phyloP scores from a whole-genome alignment of 2,888 invertebrate genomes.

The Acleris sparsana region DNA sequence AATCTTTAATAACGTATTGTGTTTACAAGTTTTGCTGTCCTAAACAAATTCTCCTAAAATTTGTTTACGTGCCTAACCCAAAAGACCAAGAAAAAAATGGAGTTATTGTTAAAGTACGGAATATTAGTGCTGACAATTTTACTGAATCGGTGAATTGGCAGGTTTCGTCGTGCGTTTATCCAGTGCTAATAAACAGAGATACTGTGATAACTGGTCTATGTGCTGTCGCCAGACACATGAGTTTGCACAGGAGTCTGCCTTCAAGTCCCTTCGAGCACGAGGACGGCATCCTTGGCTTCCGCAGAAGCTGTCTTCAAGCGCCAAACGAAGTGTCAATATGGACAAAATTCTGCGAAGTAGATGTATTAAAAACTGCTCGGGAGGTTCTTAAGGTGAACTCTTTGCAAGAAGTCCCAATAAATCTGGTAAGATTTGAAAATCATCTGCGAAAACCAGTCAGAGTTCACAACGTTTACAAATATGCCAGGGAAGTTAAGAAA shows the following conservation, averaged over 20 bases:
- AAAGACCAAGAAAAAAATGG: conserved; percentile 44
- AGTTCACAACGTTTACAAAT: conserved; percentile 93
- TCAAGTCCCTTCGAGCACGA: conserved; percentile 59
- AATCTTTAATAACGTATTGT: conserved; percentile 86
- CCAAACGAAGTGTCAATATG: conserved; percentile 93
- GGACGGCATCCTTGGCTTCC: conserved; percentile 88
- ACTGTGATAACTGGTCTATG: conserved; percentile 90
- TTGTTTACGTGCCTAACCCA: conserved; percentile 58
- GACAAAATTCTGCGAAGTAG: conserved; percentile 96
- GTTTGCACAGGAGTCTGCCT: conserved; percentile 50
- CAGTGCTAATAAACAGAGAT: conserved; percentile 84
- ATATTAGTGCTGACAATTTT: conserved; percentile 57
- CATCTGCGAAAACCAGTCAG: conserved; percentile 93
- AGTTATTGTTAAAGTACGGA: conserved; percentile 50
- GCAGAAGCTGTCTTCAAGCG: conserved; percentile 90
- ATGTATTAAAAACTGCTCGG: conserved; percentile 86
- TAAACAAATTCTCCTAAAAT: conserved; percentile 65
- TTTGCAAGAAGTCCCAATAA: conserved; percentile 83
- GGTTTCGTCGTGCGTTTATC: conserved; percentile 82
- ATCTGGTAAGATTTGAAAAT: conserved; percentile 90
- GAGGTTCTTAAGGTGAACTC: conserved; percentile 54
- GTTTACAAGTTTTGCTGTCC: conserved; percentile 84
- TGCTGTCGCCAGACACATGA: conserved; percentile 83
- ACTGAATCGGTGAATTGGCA: conserved; percentile 76
- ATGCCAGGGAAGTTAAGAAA: conserved; percentile 84